Conservation (phyloP, 1,140 invertebrate genomes). For the Hetaerina americana region DNA sequence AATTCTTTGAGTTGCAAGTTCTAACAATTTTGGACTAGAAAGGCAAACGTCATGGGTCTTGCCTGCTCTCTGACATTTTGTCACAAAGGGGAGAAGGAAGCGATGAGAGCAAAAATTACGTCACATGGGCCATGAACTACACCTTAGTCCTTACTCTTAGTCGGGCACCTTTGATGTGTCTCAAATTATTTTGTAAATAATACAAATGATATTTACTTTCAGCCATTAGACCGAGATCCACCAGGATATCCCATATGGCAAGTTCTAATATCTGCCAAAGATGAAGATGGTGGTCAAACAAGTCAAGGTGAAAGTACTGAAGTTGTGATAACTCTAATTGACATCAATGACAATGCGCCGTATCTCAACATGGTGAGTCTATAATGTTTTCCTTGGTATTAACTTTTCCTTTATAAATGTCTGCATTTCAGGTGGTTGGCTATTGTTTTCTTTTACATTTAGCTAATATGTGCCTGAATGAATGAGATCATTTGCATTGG, state of each 20-base stretch:
- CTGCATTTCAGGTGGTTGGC: not conserved
- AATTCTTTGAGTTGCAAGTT: no score
- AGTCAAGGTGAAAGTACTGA: constrained; percentile 46
- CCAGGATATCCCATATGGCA: constrained; percentile 75
- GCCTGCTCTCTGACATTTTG: no score
- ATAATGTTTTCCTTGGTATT: constrained; percentile 4
- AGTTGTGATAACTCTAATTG: constrained; percentile 59
- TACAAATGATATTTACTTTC: constrained; percentile 15
- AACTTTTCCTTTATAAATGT: not conserved
- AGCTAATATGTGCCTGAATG: no score
- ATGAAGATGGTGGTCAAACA: constrained; percentile 53
- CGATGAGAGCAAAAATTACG: no score
- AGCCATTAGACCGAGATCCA: constrained; percentile 70
- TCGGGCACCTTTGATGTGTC: not conserved
- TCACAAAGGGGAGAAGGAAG: no score
- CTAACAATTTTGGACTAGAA: no score
- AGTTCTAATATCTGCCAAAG: constrained; percentile 67
- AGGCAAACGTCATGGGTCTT: no score
- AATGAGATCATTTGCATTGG: no score
- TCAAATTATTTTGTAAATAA: not conserved
- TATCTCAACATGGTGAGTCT: constrained; percentile 58
- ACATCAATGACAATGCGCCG: constrained; percentile 85
- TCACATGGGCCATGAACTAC: no score
- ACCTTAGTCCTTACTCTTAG: no score
- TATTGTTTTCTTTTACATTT: no score